Conservation (phyloP, 2,113 vertebrate genomes). For the Trachemys scripta region DNA sequence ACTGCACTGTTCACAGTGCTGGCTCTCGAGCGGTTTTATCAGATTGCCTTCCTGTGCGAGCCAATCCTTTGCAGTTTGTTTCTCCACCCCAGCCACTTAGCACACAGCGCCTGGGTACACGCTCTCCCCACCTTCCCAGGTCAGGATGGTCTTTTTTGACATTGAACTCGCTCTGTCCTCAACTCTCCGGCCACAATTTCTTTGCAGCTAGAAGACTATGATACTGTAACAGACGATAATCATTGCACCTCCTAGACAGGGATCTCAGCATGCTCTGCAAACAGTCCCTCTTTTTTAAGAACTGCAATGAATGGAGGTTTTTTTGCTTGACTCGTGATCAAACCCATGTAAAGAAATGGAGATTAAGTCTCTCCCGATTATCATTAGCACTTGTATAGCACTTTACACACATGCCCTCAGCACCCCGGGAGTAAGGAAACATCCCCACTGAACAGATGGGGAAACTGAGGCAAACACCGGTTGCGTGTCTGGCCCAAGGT, state of each 20-base stretch:
- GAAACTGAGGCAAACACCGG: background rate
- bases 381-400: background rate
- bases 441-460: background rate
- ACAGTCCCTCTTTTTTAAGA: background rate
- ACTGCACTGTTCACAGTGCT: background rate
- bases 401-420: background rate
- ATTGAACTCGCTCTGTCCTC: background rate
- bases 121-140: rapidly evolving
- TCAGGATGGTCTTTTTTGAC: background rate
- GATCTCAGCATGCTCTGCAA: background rate
- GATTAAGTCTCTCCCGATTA: background rate
- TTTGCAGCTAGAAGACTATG: background rate
- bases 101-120: background rate
- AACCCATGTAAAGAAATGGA: background rate
- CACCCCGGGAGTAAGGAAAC: background rate
- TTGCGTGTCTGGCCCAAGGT: background rate
- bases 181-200: background rate
- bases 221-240: background rate
- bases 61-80: constrained; percentile 33
- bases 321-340: background rate
- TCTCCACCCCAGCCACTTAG: background rate
- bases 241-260: background rate
- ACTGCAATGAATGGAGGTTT: background rate
- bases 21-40: constrained; percentile 6
- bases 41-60: background rate